These are phyloP conservation scores for Condylura cristata DNA, from an alignment of 2,113 vertebrate genomes.

Conservation along the genomic window DNA sequence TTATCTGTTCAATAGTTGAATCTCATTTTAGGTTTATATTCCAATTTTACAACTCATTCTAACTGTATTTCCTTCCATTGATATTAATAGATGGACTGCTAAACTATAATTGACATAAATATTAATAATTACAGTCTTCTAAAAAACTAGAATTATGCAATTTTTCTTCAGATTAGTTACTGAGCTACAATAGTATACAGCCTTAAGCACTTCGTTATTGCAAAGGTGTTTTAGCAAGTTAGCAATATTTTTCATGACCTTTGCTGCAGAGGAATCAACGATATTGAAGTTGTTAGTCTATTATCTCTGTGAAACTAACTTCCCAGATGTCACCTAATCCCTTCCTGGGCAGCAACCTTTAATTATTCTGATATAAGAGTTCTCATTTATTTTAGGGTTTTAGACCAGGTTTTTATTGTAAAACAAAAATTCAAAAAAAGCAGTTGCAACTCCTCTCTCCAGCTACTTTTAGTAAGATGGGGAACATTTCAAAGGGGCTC, in stretches of 20 bases:
- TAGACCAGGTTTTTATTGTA: neutral
- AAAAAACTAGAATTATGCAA: neutral
- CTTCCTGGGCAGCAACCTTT: neutral
- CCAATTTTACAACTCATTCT: constrained; percentile 47
- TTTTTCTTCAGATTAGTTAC: neutral
- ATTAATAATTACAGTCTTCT: constrained; percentile 42
- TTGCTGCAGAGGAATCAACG: constrained; percentile 30
- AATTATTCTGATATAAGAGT: neutral
- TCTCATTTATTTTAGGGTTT: neutral
- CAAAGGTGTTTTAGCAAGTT: constrained; percentile 41
- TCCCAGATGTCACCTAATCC: neutral
- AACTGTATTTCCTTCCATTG: constrained; percentile 1
- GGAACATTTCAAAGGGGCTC: neutral
- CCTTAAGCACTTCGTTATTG: neutral
- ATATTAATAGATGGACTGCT: constrained; percentile 5
- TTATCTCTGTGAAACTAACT: neutral
- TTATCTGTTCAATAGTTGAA: neutral
- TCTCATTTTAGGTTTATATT: constrained; percentile 56
- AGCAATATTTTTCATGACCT: constrained; percentile 2
- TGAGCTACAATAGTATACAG: neutral
- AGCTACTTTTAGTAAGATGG: neutral
- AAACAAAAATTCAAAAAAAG: neutral
- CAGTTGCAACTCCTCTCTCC: neutral
- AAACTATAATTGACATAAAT: constrained; percentile 51
- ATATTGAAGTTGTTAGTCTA: neutral